These are phyloP conservation scores for Burhinus bistriatus DNA, from an alignment of 2,113 vertebrate genomes.

Conservation along the genomic window DNA sequence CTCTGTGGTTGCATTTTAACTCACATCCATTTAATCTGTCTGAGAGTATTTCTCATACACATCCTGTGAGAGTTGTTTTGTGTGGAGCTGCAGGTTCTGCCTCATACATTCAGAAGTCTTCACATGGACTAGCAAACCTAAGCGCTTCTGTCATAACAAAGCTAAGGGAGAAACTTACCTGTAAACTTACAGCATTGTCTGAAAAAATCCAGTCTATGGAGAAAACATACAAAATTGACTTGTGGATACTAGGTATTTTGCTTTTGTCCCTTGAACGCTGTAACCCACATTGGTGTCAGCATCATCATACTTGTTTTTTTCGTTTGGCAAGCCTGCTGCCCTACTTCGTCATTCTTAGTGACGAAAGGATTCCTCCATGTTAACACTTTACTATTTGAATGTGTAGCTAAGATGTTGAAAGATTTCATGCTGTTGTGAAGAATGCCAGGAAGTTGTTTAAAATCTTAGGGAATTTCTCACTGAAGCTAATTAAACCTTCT, in stretches of 20 bases:
- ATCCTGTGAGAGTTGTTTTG: background rate
- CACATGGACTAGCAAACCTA: background rate
- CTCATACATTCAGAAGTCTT: background rate
- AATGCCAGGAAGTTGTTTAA: background rate
- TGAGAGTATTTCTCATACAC: background rate
- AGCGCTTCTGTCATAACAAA: background rate
- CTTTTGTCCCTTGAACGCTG: background rate
- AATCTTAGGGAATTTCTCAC: background rate
- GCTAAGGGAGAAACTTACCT: background rate
- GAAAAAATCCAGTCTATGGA: background rate
- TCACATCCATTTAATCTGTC: background rate
- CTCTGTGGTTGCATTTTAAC: background rate
- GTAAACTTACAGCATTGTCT: background rate
- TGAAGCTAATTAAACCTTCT: background rate
- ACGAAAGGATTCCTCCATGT: background rate
- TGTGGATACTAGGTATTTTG: background rate
- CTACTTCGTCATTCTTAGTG: rapidly evolving
- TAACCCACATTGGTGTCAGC: background rate
- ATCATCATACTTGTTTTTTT: background rate
- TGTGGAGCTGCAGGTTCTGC: background rate
- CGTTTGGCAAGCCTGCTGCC: background rate
- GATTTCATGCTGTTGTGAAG: background rate
- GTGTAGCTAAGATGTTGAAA: background rate
- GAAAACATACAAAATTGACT: background rate
- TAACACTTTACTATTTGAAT: background rate